Conservation (phyloP, 2,113 vertebrate genomes). For the Tachysurus vachellii region DNA sequence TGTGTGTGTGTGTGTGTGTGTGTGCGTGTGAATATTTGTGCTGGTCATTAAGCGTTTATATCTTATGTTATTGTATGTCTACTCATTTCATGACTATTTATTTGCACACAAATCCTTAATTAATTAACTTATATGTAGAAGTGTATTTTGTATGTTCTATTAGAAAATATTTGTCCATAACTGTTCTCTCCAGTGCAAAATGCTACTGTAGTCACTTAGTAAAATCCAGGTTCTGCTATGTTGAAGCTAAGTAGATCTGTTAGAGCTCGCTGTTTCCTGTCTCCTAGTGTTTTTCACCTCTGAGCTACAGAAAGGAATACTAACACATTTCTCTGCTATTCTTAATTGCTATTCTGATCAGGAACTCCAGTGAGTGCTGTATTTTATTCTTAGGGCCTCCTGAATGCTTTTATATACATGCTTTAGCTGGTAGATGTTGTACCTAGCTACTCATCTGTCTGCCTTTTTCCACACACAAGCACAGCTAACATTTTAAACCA, state of each 20-base stretch:
- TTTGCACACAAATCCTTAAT: neutral
- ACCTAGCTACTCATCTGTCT: neutral
- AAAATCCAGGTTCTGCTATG: neutral
- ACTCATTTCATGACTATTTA: neutral
- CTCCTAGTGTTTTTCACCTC: neutral
- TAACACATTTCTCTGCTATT: conserved; percentile 20
- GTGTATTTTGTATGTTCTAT: neutral
- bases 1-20: neutral
- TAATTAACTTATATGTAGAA: neutral
- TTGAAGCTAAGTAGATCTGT: neutral
- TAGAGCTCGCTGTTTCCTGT: conserved; percentile 5
- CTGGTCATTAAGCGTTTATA: too few species aligned
- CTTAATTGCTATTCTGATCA: conserved; percentile 30
- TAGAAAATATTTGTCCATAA: neutral
- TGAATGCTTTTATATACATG: conserved; percentile 16
- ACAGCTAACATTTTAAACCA: neutral
- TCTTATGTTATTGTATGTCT: neutral
- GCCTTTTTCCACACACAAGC: neutral
- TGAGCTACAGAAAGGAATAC: neutral
- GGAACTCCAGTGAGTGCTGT: neutral
- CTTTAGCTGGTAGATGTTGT: neutral
- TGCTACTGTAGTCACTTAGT: neutral
- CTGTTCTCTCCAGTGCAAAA: neutral
- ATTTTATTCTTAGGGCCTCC: conserved; percentile 23
- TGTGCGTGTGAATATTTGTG: too few species aligned